Evolutionary conservation across 2,113 vertebrate species (phyloP).

Genomic region (Sinocyclocheilus anshuiensis): DNA sequence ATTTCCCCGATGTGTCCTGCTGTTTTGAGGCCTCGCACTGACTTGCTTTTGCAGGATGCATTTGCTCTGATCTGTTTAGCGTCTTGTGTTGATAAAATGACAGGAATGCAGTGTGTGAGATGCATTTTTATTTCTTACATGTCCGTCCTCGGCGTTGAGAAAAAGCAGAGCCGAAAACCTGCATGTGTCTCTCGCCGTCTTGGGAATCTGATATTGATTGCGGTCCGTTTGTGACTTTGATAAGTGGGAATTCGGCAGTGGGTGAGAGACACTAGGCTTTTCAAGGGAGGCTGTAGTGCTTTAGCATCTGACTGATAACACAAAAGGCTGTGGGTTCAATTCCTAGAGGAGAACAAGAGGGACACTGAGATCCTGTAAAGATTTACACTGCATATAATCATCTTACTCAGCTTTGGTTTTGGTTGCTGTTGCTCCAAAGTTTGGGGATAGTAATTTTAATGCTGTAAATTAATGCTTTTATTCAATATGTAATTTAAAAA

Average conservation of each 20-base stretch:
- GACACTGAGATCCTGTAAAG: not conserved
- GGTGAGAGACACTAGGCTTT: not conserved
- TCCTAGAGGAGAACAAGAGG: not conserved
- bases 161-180: not conserved
- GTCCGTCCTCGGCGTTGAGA: not conserved
- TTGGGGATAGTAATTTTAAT: not conserved
- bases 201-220: constrained; percentile 18
- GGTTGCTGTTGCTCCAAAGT: not conserved
- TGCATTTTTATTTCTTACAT: not conserved
- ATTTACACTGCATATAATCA: not conserved
- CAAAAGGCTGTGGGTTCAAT: constrained; percentile 19
- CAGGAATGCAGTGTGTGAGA: not conserved
- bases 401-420: not conserved
- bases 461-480: not conserved
- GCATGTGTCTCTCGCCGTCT: not conserved
- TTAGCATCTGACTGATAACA: not conserved
- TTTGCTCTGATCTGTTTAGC: not conserved
- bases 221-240: constrained; percentile 3
- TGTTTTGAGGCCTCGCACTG: not conserved
- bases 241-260: not conserved
- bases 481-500: no score
- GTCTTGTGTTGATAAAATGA: not conserved
- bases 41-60: not conserved
- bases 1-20: not conserved
- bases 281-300: not conserved